A percentile compares a stretch with the other conserved stretches of the same genome.
phyloP scores from a whole-genome alignment of 2,797 vertebrate genomes.

The Crypturellus tataupa region DNA sequence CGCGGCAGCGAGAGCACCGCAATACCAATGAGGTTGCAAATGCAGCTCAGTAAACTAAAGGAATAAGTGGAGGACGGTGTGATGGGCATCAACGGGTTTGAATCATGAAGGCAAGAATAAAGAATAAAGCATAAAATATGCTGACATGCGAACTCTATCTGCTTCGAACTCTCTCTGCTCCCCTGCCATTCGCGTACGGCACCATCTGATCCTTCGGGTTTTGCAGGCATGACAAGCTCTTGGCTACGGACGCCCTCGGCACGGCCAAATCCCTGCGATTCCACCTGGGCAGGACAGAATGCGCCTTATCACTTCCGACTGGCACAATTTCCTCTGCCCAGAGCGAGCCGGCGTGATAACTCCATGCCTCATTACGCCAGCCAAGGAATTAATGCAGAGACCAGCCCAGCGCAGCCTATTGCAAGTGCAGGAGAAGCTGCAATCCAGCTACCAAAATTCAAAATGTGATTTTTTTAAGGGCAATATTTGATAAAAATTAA shows the following conservation, averaged over 20 bases:
- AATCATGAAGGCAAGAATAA: slow-evolving; percentile 26
- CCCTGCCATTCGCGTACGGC: slow-evolving; percentile 36
- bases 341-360: slow-evolving; percentile 51
- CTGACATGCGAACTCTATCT: neutral
- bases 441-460: neutral
- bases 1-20: slow-evolving; percentile 12
- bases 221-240: slow-evolving; percentile 49
- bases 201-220: slow-evolving; percentile 63
- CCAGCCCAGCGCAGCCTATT: neutral
- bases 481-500: neutral
- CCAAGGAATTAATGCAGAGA: slow-evolving; percentile 58
- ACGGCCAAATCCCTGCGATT: slow-evolving; percentile 51
- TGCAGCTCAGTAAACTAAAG: neutral
- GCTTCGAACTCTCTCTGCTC: slow-evolving; percentile 34
- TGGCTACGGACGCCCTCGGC: slow-evolving; percentile 29
- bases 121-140: slow-evolving; percentile 31
- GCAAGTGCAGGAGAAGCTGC: neutral
- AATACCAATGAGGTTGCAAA: neutral
- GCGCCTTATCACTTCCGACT: slow-evolving; percentile 65
- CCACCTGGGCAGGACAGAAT: slow-evolving; percentile 75
- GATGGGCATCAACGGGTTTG: neutral
- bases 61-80: neutral
- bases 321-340: slow-evolving; percentile 46
- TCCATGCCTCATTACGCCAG: slow-evolving; percentile 60
- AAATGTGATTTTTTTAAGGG: neutral